Conservation (phyloP, 53 echinoderm and acorn worm genomes). For the Mesocentrotus franciscanus region DNA sequence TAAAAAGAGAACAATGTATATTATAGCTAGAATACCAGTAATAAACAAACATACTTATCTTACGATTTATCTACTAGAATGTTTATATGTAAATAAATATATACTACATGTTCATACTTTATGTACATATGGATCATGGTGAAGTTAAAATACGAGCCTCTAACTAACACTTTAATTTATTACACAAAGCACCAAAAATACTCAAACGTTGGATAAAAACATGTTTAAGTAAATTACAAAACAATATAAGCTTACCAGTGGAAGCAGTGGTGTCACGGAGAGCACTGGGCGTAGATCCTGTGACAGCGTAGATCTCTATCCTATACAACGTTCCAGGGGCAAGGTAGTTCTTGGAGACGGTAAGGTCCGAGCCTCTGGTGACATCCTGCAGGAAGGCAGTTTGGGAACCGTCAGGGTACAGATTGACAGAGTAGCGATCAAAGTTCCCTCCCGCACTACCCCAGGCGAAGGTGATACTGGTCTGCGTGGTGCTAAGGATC, state of each 20-base stretch:
- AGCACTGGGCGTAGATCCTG: conserved; percentile 60
- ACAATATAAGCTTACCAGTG: conserved; percentile 62
- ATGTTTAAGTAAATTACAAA: not conserved
- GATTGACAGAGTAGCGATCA: conserved; percentile 73
- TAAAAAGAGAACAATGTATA: too few relatives aligned
- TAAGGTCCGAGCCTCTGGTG: conserved; percentile 54
- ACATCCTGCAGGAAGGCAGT: conserved; percentile 57
- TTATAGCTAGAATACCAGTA: too few relatives aligned
- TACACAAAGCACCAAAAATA: too few relatives aligned
- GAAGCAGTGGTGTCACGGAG: conserved; percentile 51
- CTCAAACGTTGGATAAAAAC: too few relatives aligned
- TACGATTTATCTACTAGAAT: too few relatives aligned
- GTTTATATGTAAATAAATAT: too few relatives aligned
- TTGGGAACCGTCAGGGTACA: conserved; percentile 42
- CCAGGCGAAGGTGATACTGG: conserved; percentile 74
- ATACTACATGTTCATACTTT: too few relatives aligned
- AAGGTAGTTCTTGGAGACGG: conserved; percentile 67
- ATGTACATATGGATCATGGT: too few relatives aligned
- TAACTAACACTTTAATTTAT: too few relatives aligned
- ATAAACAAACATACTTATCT: too few relatives aligned
- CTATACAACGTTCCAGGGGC: conserved; percentile 71
- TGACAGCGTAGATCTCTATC: conserved; percentile 70
- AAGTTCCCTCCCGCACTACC: conserved; percentile 71
- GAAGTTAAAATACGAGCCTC: too few relatives aligned
- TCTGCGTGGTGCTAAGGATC: conserved; percentile 69